Conservation (phyloP, 1,140 invertebrate genomes). For the Achroia grisella region DNA sequence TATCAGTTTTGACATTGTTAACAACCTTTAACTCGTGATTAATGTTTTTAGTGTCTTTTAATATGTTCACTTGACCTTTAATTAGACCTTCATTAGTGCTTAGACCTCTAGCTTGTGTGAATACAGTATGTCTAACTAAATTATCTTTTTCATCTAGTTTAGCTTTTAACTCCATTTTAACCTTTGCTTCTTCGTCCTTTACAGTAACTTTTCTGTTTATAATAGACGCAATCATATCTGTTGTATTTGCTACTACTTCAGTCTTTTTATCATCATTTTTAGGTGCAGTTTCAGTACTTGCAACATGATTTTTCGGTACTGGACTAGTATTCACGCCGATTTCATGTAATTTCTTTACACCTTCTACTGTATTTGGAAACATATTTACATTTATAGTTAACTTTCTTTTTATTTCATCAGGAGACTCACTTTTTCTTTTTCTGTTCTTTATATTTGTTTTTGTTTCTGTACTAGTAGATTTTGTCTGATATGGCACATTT, state of each 20-base stretch:
- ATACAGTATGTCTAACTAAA: conserved; percentile 59
- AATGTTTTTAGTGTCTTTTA: conserved; percentile 3
- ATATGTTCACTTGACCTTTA: background rate
- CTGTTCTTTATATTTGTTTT: conserved; percentile 19
- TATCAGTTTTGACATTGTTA: background rate
- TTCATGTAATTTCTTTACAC: conserved; percentile 2
- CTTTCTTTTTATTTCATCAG: conserved; percentile 48
- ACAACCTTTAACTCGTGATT: background rate
- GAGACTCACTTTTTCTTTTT: conserved; percentile 62
- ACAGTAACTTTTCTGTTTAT: background rate
- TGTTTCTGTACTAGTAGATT: background rate
- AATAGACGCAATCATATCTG: background rate
- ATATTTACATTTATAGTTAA: conserved; percentile 14
- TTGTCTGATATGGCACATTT: no score
- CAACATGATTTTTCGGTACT: conserved; percentile 19
- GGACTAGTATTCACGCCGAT: conserved; percentile 37
- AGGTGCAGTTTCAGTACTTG: background rate
- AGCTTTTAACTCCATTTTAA: conserved; percentile 3
- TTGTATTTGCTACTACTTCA: background rate
- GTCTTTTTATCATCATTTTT: background rate
- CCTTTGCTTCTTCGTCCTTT: background rate
- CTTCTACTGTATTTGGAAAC: background rate
- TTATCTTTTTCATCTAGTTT: conserved; percentile 38
- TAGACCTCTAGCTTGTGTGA: conserved; percentile 51
- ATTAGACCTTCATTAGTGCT: conserved; percentile 12